Percentiles rank a stretch among this genome's conserved stretches.
Conservation (phyloP, 2,888 invertebrate genomes). For the Cheilosia pagana region DNA sequence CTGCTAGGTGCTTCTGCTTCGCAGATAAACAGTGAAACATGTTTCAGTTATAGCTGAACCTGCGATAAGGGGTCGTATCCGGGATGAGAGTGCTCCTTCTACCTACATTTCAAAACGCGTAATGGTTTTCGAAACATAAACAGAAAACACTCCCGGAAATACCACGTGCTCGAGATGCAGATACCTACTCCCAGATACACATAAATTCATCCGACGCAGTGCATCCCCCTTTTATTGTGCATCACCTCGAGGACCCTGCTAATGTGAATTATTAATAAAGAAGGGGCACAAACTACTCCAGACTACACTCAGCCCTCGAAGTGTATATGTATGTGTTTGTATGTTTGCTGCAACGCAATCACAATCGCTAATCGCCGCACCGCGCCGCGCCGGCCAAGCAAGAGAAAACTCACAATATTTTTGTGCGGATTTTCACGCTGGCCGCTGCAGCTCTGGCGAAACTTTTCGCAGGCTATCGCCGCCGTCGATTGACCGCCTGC, state of each 20-base stretch:
- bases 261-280: slow-evolving; percentile 84
- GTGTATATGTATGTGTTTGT: not conserved
- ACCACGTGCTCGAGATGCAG: slow-evolving; percentile 48
- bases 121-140: slow-evolving; percentile 67
- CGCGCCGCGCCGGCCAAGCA: slow-evolving; percentile 20
- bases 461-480: slow-evolving; percentile 76
- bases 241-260: slow-evolving; percentile 77
- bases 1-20: slow-evolving; percentile 57
- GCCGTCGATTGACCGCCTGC: slow-evolving; percentile 77
- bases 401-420: slow-evolving; percentile 25
- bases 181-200: slow-evolving; percentile 4
- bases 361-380: slow-evolving; percentile 69
- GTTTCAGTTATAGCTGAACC: slow-evolving; percentile 16
- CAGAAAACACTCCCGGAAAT: slow-evolving; percentile 62
- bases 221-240: slow-evolving; percentile 21
- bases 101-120: slow-evolving; percentile 10
- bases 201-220: slow-evolving; percentile 54
- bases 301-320: not conserved
- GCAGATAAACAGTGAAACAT: slow-evolving; percentile 41
- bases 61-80: slow-evolving; percentile 60
- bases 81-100: slow-evolving; percentile 49
- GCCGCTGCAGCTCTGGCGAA: slow-evolving; percentile 59
- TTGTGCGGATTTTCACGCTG: slow-evolving; percentile 38
- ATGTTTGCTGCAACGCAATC: slow-evolving; percentile 57
- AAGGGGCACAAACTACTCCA: slow-evolving; percentile 31